phyloP scores from a whole-genome alignment of 2,113 vertebrate genomes.

The Gymnobelideus leadbeateri region DNA sequence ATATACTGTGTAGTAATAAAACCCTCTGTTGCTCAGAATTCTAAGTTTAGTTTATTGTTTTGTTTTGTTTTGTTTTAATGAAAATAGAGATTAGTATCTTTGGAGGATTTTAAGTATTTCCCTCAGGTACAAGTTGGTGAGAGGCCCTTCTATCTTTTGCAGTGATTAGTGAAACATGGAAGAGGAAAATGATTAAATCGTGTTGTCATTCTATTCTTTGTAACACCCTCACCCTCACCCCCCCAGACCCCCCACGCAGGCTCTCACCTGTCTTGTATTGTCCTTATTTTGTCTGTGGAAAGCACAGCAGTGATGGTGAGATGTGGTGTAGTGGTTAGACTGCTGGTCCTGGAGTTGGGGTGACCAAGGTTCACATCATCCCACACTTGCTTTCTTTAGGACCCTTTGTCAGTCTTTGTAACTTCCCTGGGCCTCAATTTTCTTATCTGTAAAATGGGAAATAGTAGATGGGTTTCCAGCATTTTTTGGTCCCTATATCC shows the following conservation, averaged over 20 bases:
- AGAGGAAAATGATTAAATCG: background rate
- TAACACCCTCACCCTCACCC: too few relatives aligned
- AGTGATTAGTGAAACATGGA: background rate
- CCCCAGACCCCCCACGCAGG: background rate
- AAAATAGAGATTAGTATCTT: background rate
- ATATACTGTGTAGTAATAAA: background rate
- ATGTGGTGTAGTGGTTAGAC: background rate
- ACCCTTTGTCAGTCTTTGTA: background rate
- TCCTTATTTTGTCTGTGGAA: constrained; percentile 1
- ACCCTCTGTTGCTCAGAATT: background rate
- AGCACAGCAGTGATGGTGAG: background rate
- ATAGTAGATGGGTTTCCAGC: background rate
- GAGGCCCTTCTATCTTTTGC: background rate
- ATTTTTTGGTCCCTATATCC: background rate
- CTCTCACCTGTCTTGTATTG: background rate
- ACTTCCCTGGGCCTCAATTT: background rate
- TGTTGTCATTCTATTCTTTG: background rate
- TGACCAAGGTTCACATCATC: background rate
- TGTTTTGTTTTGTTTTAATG: background rate
- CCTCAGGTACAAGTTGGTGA: background rate
- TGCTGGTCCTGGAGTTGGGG: background rate
- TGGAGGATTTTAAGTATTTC: background rate
- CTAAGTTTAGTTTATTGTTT: background rate
- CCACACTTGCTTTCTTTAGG: background rate
- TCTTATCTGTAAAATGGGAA: background rate